phyloP scores from a whole-genome alignment of 1,140 invertebrate genomes.

The Mactra quadrangularis region DNA sequence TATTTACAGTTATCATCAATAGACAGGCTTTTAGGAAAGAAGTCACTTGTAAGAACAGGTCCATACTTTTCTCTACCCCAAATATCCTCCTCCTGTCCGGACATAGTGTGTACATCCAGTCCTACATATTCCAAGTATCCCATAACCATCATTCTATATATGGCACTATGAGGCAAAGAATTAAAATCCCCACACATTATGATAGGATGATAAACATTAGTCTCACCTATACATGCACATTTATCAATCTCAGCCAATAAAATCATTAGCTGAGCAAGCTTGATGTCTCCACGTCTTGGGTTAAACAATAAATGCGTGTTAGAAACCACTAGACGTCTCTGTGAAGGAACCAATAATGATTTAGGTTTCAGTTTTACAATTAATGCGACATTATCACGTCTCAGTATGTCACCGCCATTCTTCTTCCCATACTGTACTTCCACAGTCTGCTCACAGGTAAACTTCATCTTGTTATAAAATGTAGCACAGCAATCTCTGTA shows the following conservation, averaged over 20 bases:
- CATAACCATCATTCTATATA: conserved; percentile 89
- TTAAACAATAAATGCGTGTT: conserved; percentile 98
- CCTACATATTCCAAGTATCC: conserved; percentile 87
- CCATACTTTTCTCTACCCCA: conserved; percentile 50
- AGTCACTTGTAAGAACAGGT: conserved; percentile 66
- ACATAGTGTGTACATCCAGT: conserved; percentile 76
- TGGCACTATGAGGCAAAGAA: conserved; percentile 88
- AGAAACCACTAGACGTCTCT: conserved; percentile 88
- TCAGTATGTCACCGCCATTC: conserved; percentile 85
- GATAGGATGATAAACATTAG: conserved; percentile 88
- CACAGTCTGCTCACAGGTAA: conserved; percentile 86
- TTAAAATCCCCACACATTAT: conserved; percentile 97
- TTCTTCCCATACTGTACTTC: conserved; percentile 87
- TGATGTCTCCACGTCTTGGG: conserved; percentile 92
- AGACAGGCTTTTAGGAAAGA: conserved; percentile 85
- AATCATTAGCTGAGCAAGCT: conserved; percentile 91
- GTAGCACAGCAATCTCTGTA: conserved; percentile 94
- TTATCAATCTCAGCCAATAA: conserved; percentile 92
- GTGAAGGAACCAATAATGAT: not conserved
- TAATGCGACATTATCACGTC: conserved; percentile 94
- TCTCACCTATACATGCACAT: conserved; percentile 30
- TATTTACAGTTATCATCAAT: conserved; percentile 89
- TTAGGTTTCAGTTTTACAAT: conserved; percentile 88
- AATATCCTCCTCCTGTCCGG: conserved; percentile 74
- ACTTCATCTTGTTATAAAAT: conserved; percentile 88